Evolutionary conservation across 2,797 vertebrate genomes (phyloP).

Genomic region (Falco berigora): DNA sequence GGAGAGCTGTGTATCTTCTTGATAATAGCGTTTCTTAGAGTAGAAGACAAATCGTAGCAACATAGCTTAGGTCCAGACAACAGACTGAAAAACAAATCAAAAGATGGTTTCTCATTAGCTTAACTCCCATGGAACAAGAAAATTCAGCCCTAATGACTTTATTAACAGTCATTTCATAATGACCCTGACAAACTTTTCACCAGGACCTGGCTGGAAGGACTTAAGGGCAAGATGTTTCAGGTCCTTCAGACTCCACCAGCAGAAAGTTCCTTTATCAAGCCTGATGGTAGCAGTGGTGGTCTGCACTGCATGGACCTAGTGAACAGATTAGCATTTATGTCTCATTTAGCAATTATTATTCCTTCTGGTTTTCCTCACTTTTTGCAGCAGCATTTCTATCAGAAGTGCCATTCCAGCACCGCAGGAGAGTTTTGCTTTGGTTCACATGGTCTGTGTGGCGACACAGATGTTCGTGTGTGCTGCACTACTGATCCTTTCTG

Average conservation of each 20-base stretch:
- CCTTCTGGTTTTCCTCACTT: neutral
- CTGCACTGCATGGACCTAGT: neutral
- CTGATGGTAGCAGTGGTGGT: neutral
- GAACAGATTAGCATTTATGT: neutral
- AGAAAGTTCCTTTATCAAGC: neutral
- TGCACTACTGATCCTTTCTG: neutral
- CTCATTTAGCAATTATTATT: neutral
- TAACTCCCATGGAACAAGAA: neutral
- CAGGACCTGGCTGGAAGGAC: neutral
- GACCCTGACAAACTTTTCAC: neutral
- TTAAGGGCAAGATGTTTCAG: neutral
- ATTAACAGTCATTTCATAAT: neutral
- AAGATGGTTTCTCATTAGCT: neutral
- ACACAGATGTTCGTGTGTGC: neutral
- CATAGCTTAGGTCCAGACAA: neutral
- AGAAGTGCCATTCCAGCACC: neutral
- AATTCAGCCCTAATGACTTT: neutral
- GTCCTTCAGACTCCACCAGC: neutral
- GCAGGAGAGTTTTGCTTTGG: neutral
- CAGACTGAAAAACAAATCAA: neutral
- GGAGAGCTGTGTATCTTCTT: neutral
- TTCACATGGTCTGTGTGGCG: neutral
- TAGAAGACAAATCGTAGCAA: neutral
- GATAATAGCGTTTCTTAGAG: neutral
- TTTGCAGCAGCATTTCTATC: neutral